Conservation (phyloP, 2,888 invertebrate genomes). For the Caenorhabditis panamensis region DNA sequence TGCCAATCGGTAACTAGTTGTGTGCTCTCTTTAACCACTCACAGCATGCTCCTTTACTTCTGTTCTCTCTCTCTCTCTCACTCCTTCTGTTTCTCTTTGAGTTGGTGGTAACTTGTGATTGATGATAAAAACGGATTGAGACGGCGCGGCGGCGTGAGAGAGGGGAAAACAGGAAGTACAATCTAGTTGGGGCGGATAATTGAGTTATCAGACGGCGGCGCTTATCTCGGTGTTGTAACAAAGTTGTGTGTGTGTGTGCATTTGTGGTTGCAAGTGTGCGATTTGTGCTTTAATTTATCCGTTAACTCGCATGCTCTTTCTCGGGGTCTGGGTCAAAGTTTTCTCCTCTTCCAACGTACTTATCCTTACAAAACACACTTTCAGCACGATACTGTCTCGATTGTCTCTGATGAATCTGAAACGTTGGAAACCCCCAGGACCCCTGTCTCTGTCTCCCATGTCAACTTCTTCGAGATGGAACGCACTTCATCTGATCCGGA, state of each 20-base stretch:
- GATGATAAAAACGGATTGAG: too few relatives aligned
- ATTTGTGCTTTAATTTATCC: not conserved
- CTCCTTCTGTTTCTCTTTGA: constrained; percentile 16
- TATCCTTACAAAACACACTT: too few relatives aligned
- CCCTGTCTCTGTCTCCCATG: constrained; percentile 2
- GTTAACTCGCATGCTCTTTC: too few relatives aligned
- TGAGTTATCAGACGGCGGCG: not conserved
- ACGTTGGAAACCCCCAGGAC: constrained; percentile 16
- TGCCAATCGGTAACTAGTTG: constrained; percentile 40
- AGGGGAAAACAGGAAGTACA: constrained; percentile 11
- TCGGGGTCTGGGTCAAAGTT: too few relatives aligned
- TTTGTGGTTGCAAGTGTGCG: not conserved
- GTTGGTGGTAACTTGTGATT: too few relatives aligned
- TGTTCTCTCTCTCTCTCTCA: not conserved
- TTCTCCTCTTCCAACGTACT: too few relatives aligned
- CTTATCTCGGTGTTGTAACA: too few relatives aligned
- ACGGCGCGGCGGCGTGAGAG: too few relatives aligned
- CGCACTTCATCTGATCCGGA: not conserved
- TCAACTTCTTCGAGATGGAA: constrained; percentile 9
- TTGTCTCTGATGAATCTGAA: constrained; percentile 27
- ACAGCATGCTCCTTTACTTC: constrained; percentile 11
- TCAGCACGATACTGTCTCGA: constrained; percentile 45
- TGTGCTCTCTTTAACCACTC: constrained; percentile 20
- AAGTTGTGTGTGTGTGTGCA: not conserved
- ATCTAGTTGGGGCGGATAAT: not conserved